Conservation (phyloP, 2,113 vertebrate species). For the Raphicerus campestris region DNA sequence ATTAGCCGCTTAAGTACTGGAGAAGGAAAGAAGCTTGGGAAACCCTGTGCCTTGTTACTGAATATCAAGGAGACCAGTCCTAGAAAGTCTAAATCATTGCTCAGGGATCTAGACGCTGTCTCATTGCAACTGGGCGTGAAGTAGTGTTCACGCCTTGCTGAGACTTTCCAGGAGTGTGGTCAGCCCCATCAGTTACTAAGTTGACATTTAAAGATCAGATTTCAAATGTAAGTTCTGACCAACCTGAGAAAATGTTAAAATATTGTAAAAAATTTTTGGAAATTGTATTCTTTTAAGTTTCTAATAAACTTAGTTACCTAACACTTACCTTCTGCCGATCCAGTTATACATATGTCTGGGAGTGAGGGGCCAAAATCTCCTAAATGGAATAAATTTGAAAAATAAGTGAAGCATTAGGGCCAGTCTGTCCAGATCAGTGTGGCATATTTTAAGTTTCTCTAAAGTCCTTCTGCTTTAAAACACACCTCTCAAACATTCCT, state of each 20-base stretch:
- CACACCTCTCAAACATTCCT: background rate
- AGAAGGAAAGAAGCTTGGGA: constrained; percentile 39
- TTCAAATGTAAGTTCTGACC: constrained; percentile 35
- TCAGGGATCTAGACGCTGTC: constrained; percentile 44
- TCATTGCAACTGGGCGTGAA: background rate
- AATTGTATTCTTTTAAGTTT: constrained; percentile 56
- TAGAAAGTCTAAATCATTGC: background rate
- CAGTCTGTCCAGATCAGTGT: constrained; percentile 24
- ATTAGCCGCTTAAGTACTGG: background rate
- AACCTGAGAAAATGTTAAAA: constrained; percentile 52
- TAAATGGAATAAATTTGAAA: background rate
- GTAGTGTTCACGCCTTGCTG: background rate
- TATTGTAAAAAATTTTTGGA: constrained; percentile 32
- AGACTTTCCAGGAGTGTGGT: constrained; percentile 23
- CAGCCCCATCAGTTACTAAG: constrained; percentile 28
- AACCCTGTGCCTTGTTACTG: constrained; percentile 59
- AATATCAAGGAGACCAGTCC: background rate
- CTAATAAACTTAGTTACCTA: constrained; percentile 22
- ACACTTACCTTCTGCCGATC: constrained; percentile 29
- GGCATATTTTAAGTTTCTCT: background rate
- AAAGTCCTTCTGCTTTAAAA: constrained; percentile 24
- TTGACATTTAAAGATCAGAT: background rate
- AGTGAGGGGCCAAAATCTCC: constrained; percentile 14
- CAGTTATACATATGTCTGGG: background rate
- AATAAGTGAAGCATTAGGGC: background rate